Base-by-base conservation (phyloP, 2,797 vertebrate genomes). In the Sebastes oblongus region DNA sequence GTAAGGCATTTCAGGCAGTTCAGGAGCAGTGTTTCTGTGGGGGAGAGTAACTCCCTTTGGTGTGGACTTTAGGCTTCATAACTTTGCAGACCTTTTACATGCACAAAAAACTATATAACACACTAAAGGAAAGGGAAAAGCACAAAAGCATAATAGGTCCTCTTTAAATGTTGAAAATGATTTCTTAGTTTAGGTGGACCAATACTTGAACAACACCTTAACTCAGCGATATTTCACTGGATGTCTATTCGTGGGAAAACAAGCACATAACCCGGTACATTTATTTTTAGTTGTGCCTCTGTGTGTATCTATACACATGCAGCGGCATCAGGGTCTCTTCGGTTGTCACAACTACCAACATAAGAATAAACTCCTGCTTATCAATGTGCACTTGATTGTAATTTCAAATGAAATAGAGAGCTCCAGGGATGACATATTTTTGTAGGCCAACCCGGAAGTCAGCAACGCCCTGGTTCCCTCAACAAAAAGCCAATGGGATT, bases 121-220 rank as follows among this genome's bases (percentile, higher is more conserved):
- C 46, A 50, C 46, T 50, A 50, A 50, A 50, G 16, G 46, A 50
- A 18, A 50, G 46, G 18, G 46, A 50, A 50, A 50, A 50, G 42
- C 42, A 18, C 42, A 58, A 50, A 50, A 50, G 46, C 46, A 50
- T 8, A 50, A 50, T 18, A 50, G 46, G 18, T 50, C 46, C 18
- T 18, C 46, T n/a, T 90, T 56, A 64, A 80, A 86, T 68, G 74
- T 62, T 52, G 24, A 72, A 86, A 83, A 77, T 77, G n/a, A 61
- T 81, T 72, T 68, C 74, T 83, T 81, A 24, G 66, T 85, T 81
- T 73, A 67, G 66, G 60, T 60, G 76, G 34, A 80, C 70, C 67
- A 56, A 56, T 71, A 71, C 58, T 72, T 66, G 29, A 80, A 62
- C 32, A 71, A 78, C 56, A 65, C 29, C 77, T 86, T 58, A 85